Evolutionary conservation across 2,797 vertebrate genomes (phyloP), one percentile per base, ranked within the genome.

Genomic region (Poecile montanus): DNA sequence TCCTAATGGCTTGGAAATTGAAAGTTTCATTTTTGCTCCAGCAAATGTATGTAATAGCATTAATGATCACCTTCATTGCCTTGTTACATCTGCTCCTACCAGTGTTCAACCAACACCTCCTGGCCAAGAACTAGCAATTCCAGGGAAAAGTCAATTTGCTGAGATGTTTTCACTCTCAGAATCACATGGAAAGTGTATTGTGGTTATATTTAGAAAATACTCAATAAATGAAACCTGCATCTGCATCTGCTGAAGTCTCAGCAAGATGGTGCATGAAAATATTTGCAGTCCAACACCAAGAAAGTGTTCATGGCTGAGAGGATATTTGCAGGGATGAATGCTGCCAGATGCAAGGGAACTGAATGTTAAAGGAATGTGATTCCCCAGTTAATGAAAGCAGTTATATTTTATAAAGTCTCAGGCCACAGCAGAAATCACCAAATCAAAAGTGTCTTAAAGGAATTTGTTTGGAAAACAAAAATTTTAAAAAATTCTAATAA

Each of bases 21-120:
- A 95, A 80, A 96, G 71, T 93, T 94, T 94, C 75, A 30, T 65
- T 94, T 94, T 91, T 91, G 57, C 77, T 93, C 56, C 67, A 84
- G 88, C 70, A 89, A 93, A 85, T 5, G 5, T 63, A 50, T 77
- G 88, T 80, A 92, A 56, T 58, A 87, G 67, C 79, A 60, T 87
- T 95, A 94, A 85, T 44, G 83, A 93, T 90, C 80, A 89, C 61
- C 67, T 94, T 85, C 80, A 83, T 30, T 91, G 83, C 85, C 53
- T 83, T 75, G 27, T 75, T 93, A 77, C 50, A 75, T 81, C 76
- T 94, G 68, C 61, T 92, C 54, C 82, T 86, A 84, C 34, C 58
- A 66, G 22, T n/a, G 38, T 73, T 88, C 56, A 78, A 10, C 70
- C 93, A 86, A 81, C 22, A 75, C 29, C 26, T 75, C 38, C 75